Evolutionary conservation across 1,140 invertebrate species (phyloP).

Genomic region (Eurosta solidaginis): DNA sequence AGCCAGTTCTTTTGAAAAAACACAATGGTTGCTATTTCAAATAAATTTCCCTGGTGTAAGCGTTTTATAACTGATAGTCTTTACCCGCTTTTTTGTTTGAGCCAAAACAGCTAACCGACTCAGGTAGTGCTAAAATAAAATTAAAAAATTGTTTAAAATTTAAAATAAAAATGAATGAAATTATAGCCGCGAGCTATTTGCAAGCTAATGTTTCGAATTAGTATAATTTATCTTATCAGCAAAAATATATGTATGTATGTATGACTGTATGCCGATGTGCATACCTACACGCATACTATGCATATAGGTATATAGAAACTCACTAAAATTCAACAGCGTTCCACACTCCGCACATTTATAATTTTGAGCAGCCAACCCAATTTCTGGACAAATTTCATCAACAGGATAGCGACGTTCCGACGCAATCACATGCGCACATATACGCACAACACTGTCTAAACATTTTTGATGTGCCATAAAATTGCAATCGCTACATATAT

Average conservation of each 20-base stretch:
- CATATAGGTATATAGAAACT: slow-evolving; percentile 54
- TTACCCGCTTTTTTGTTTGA: slow-evolving; percentile 34
- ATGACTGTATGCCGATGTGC: no score
- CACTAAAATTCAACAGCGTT: slow-evolving; percentile 74
- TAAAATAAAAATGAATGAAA: slow-evolving; percentile 12
- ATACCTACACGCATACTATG: no score
- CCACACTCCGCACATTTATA: slow-evolving; percentile 83
- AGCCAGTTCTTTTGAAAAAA: no score
- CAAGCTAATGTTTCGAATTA: no score
- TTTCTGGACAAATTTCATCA: slow-evolving; percentile 80
- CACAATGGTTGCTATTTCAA: no score
- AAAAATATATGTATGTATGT: no score
- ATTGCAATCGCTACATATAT: slow-evolving; percentile 65
- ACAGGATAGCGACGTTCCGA: slow-evolving; percentile 77
- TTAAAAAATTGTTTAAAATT: slow-evolving; percentile 22
- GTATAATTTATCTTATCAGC: no score
- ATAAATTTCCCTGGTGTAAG: no score
- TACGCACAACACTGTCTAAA: slow-evolving; percentile 70
- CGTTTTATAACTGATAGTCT: not conserved
- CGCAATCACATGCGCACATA: slow-evolving; percentile 77
- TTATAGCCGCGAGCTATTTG: no score
- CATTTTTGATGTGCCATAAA: slow-evolving; percentile 79
- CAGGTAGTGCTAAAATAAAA: slow-evolving; percentile 32
- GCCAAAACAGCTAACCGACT: slow-evolving; percentile 32
- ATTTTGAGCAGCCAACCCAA: slow-evolving; percentile 74